Conservation (phyloP, 2,888 invertebrate genomes). For the Priocnemis perturbator region DNA sequence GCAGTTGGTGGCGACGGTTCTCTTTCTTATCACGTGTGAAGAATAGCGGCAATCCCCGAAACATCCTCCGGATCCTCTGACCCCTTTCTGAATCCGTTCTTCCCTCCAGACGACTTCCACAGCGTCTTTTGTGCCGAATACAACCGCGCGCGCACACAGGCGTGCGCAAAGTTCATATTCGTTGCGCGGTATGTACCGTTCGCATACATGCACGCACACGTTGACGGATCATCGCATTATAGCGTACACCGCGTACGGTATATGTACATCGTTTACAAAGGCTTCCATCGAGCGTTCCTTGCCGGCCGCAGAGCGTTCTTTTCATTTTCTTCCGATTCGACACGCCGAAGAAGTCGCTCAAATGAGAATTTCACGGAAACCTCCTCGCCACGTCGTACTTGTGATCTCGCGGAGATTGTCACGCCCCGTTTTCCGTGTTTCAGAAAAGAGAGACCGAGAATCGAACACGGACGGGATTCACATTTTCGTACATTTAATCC, state of each 20-base stretch:
- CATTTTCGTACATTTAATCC: too few relatives aligned
- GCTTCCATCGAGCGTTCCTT: too few relatives aligned
- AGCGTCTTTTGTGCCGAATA: neutral
- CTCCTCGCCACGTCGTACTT: too few relatives aligned
- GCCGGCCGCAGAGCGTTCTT: conserved; percentile 2
- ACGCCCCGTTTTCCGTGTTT: too few relatives aligned
- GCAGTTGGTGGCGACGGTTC: conserved; percentile 1
- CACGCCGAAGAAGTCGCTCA: conserved; percentile 31
- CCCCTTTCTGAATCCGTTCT: conserved; percentile 12
- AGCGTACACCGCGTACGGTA: too few relatives aligned
- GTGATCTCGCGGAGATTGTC: too few relatives aligned
- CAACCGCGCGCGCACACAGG: neutral
- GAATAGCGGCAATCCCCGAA: conserved; percentile 17
- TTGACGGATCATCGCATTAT: too few relatives aligned
- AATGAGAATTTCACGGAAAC: conserved; percentile 18
- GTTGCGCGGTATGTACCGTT: too few relatives aligned
- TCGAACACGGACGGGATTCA: too few relatives aligned
- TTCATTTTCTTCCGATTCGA: conserved; percentile 29
- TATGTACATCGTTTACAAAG: too few relatives aligned
- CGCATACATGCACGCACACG: too few relatives aligned
- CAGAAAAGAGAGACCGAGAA: too few relatives aligned
- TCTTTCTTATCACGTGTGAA: conserved; percentile 27
- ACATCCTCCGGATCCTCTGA: conserved; percentile 23
- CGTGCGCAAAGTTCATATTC: neutral
- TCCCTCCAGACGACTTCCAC: conserved; percentile 4